These are phyloP conservation scores for Argyra leucocephala DNA, from an alignment of 2,888 invertebrate species.

Conservation along the genomic window DNA sequence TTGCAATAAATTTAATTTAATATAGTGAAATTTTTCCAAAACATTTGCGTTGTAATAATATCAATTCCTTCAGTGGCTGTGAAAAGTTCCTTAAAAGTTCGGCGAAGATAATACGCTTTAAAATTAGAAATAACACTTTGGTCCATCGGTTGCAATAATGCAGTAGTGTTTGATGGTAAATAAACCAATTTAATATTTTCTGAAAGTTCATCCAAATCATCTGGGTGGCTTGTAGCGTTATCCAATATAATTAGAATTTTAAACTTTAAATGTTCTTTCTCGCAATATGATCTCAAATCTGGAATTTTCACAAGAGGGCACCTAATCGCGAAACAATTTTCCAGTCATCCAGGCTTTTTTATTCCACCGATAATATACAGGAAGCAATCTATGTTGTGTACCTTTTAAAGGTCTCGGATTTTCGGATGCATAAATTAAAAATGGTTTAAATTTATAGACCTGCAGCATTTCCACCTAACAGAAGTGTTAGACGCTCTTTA, in stretches of 20 bases:
- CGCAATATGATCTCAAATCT: no score
- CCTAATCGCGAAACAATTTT: constrained; percentile 7
- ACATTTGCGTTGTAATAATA: constrained; percentile 16
- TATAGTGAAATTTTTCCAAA: constrained; percentile 18
- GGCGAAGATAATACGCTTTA: constrained; percentile 18
- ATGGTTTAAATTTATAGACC: constrained; percentile 11
- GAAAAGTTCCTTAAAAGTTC: constrained; percentile 14
- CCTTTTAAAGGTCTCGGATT: constrained; percentile 13
- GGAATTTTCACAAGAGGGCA: no score
- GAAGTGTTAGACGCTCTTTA: constrained; percentile 14
- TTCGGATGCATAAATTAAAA: not conserved
- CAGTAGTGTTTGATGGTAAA: not conserved
- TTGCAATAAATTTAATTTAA: not conserved
- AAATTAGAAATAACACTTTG: constrained; percentile 17
- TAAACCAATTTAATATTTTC: not conserved
- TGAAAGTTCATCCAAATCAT: not conserved
- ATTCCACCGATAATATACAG: not conserved
- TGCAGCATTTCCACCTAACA: constrained; percentile 14
- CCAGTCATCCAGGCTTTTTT: constrained; percentile 12
- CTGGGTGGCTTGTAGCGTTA: not conserved
- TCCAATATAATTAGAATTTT: not conserved
- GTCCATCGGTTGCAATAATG: not conserved
- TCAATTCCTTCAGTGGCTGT: constrained; percentile 16
- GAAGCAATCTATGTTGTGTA: constrained; percentile 8
- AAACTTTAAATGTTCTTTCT: no score